A percentile compares a stretch with the other conserved stretches of the same genome.
These are phyloP conservation scores for Lasioglossum villosulum DNA, from an alignment of 2,888 invertebrate species.

Conservation along the genomic window DNA sequence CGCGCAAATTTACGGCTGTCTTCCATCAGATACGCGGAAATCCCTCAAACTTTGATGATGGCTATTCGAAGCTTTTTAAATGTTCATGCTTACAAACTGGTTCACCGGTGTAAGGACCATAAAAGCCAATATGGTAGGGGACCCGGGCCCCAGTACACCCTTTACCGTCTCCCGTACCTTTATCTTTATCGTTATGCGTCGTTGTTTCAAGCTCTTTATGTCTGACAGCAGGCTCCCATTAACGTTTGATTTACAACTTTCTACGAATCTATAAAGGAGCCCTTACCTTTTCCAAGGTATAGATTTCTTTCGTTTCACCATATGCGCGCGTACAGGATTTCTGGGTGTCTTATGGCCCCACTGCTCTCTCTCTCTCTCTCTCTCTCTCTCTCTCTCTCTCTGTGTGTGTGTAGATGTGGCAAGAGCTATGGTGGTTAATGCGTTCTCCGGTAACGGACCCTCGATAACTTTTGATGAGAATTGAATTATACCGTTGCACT, in stretches of 20 bases:
- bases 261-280: slow-evolving; percentile 83
- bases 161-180: slow-evolving; percentile 73
- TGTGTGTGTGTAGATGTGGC: background rate
- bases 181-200: slow-evolving; percentile 83
- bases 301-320: slow-evolving; percentile 64
- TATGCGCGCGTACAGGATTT: slow-evolving; percentile 22
- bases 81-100: slow-evolving; percentile 70
- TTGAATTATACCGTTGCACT: slow-evolving; percentile 18
- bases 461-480: slow-evolving; percentile 42
- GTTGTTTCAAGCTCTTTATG: slow-evolving; percentile 84
- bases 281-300: slow-evolving; percentile 71
- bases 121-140: slow-evolving; percentile 64
- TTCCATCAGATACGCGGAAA: slow-evolving; percentile 63
- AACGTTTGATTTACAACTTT: slow-evolving; percentile 84
- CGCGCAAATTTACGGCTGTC: slow-evolving; percentile 53
- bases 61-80: slow-evolving; percentile 58
- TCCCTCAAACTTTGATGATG: slow-evolving; percentile 63
- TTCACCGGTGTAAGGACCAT: slow-evolving; percentile 66
- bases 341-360: slow-evolving; percentile 9
- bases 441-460: slow-evolving; percentile 12
- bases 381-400: background rate
- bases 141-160: slow-evolving; percentile 60
- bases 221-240: slow-evolving; percentile 82
- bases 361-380: background rate
- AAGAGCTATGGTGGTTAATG: slow-evolving; percentile 28